Evolutionary conservation across 2,113 vertebrate genomes (phyloP).

Genomic region (Caretta caretta): DNA sequence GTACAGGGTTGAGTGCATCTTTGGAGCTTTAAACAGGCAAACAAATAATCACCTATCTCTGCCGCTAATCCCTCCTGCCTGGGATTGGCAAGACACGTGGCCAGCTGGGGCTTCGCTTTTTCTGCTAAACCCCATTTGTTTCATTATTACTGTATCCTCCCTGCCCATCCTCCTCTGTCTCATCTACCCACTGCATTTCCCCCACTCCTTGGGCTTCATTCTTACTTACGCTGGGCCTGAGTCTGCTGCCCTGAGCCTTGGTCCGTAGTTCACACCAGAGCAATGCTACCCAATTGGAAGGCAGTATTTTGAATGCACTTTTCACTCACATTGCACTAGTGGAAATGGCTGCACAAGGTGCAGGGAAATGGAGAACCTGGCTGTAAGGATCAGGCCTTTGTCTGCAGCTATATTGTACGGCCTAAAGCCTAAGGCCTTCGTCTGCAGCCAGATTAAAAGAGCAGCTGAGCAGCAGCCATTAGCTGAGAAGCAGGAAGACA

Average conservation of each 20-base stretch:
- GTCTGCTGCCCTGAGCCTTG: neutral
- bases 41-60: neutral
- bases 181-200: neutral
- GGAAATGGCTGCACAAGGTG: neutral
- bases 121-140: neutral
- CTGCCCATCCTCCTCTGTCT: neutral
- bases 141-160: neutral
- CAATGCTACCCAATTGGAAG: neutral
- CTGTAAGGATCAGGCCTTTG: too few relatives aligned
- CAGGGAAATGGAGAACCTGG: neutral
- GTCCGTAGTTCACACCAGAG: neutral
- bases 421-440: too few relatives aligned
- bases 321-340: neutral
- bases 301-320: neutral
- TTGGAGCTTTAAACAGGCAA: neutral
- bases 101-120: neutral
- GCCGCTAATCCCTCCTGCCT: neutral
- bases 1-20: neutral
- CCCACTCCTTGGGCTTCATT: neutral
- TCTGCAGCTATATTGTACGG: too few relatives aligned
- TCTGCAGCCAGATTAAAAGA: too few relatives aligned
- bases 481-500: too few relatives aligned
- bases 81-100: neutral
- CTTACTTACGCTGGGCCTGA: too few relatives aligned
- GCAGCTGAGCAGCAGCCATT: too few relatives aligned